These are phyloP conservation scores for Rhinogobio ventralis DNA, from an alignment of 2,797 vertebrate genomes.

Conservation along the genomic window DNA sequence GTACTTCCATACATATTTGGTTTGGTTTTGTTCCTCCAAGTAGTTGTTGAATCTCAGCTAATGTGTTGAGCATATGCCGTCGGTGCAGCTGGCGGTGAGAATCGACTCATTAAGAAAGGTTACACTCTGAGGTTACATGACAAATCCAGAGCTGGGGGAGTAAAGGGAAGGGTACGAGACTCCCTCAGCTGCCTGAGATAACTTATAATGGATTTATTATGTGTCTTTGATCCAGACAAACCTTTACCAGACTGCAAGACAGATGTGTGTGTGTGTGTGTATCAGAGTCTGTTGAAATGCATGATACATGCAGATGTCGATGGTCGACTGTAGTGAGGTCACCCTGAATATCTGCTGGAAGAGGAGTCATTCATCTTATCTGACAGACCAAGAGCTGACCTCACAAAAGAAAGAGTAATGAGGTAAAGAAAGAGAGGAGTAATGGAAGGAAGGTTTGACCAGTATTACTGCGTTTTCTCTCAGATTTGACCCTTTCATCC, in stretches of 20 bases:
- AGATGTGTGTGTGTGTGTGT: slow-evolving; percentile 21
- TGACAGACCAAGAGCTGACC: slow-evolving; percentile 18
- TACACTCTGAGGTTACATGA: slow-evolving; percentile 19
- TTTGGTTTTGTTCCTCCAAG: not conserved
- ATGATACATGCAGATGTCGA: not conserved
- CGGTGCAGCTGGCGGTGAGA: not conserved
- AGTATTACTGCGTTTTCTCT: not conserved
- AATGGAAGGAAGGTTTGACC: slow-evolving; percentile 22
- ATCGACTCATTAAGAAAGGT: slow-evolving; percentile 32
- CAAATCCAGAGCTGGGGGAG: slow-evolving; percentile 12
- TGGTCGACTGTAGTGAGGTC: slow-evolving; percentile 14
- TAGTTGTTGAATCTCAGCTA: not conserved
- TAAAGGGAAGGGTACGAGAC: slow-evolving; percentile 6
- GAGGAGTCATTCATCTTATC: not conserved
- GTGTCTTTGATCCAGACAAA: slow-evolving; percentile 41
- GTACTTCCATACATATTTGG: not conserved
- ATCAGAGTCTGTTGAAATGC: slow-evolving; percentile 3
- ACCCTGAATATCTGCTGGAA: not conserved
- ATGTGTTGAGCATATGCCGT: not conserved
- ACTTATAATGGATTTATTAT: slow-evolving; percentile 25
- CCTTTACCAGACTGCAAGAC: slow-evolving; percentile 3
- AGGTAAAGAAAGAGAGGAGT: slow-evolving; percentile 19
- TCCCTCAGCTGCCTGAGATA: slow-evolving; percentile 23
- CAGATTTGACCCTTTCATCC: slow-evolving; percentile 21
- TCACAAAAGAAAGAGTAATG: slow-evolving; percentile 17